These are phyloP conservation scores for Labeo calbasu DNA, from an alignment of 2,797 vertebrate genomes.

Conservation along the genomic window DNA sequence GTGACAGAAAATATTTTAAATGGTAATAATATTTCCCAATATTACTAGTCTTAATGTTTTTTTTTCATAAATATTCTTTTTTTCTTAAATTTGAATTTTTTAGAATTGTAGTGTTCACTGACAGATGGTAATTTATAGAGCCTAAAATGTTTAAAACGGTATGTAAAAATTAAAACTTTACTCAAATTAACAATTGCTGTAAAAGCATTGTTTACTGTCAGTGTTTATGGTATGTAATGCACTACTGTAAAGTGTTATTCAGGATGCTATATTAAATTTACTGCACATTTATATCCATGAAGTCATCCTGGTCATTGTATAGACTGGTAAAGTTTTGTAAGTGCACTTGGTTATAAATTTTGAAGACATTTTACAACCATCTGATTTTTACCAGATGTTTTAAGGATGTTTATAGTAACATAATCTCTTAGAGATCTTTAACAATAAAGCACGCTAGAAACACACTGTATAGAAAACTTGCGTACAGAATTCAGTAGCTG, in stretches of 20 bases:
- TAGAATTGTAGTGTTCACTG: not conserved
- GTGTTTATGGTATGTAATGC: not conserved
- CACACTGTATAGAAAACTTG: not conserved
- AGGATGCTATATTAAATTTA: not conserved
- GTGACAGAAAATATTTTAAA: not conserved
- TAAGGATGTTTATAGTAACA: slow-evolving; percentile 33
- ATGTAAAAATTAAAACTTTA: not conserved
- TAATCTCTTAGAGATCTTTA: slow-evolving; percentile 16
- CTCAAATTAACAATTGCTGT: not conserved
- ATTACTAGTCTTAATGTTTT: not conserved
- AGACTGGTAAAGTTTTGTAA: slow-evolving; percentile 16
- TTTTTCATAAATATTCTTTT: no score
- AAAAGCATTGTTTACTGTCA: not conserved
- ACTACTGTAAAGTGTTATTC: not conserved
- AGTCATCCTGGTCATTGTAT: slow-evolving; percentile 15
- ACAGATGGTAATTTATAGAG: not conserved
- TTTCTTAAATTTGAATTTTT: not conserved
- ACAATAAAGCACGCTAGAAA: slow-evolving; percentile 12
- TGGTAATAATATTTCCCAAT: not conserved
- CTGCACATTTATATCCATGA: slow-evolving; percentile 19
- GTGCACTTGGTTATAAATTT: slow-evolving; percentile 35
- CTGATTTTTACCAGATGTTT: slow-evolving; percentile 41
- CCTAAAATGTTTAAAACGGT: not conserved
- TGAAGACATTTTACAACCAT: slow-evolving; percentile 29
- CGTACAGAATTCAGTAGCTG: slow-evolving; percentile 7